Conservation (phyloP, 2,797 vertebrate genomes). For the Ciconia nigra region DNA sequence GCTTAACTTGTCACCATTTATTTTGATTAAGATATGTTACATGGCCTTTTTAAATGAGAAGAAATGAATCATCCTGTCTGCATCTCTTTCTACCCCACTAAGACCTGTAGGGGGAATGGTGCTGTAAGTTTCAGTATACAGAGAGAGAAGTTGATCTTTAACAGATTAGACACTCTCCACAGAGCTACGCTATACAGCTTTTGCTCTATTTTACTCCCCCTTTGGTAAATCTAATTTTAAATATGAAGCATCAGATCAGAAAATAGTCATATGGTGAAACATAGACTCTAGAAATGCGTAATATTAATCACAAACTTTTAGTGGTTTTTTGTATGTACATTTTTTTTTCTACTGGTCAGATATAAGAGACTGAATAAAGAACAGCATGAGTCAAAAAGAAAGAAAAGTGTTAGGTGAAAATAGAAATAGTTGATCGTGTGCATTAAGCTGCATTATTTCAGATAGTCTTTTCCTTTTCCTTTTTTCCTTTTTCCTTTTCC, state of each 20-base stretch:
- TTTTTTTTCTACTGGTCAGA: neutral
- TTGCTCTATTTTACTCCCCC: neutral
- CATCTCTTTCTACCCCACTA: neutral
- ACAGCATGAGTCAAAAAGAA: fast-evolving
- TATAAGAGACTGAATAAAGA: neutral
- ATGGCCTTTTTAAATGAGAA: neutral
- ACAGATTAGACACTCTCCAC: neutral
- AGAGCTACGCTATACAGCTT: neutral
- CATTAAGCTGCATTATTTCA: neutral
- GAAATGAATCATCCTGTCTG: constrained; percentile 15
- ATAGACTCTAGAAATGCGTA: neutral
- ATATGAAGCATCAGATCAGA: neutral
- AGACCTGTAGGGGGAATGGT: neutral
- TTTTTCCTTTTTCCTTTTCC: neutral
- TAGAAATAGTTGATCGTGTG: neutral
- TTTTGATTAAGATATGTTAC: constrained; percentile 12
- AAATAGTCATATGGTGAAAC: neutral
- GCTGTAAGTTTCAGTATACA: neutral
- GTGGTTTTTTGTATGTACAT: fast-evolving
- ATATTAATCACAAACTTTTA: neutral
- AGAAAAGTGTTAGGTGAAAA: neutral
- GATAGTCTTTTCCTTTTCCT: neutral
- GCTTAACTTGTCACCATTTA: neutral
- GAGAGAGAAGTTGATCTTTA: neutral
- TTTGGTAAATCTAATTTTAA: neutral